These are phyloP conservation scores for Corella eumyota DNA, from an alignment of 23 tunicate genomes.

Conservation along the genomic window DNA sequence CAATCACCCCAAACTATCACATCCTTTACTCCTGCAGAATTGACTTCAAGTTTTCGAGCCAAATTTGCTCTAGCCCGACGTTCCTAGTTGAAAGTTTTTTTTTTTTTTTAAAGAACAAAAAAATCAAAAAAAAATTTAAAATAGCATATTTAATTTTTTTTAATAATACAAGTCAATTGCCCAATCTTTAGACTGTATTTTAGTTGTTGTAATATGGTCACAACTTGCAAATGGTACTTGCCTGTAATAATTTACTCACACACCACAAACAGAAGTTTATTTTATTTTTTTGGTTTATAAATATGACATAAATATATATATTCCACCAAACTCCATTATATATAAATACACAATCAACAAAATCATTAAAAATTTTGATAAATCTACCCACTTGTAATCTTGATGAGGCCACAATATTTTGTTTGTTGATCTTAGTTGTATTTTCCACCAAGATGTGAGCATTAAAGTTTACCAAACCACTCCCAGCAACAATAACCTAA, in stretches of 20 bases:
- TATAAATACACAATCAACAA: no score
- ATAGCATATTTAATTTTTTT: background rate
- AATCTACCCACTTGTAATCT: constrained; percentile 43
- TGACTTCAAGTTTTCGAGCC: constrained; percentile 44
- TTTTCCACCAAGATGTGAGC: constrained; percentile 40
- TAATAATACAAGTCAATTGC: no score
- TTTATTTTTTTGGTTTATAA: no score
- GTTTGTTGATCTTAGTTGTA: constrained; percentile 39
- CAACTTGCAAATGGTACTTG: no score
- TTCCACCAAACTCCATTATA: no score
- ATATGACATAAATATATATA: no score
- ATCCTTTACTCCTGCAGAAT: constrained; percentile 46
- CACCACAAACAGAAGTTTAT: no score
- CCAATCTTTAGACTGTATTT: no score
- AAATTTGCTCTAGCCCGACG: constrained; percentile 55
- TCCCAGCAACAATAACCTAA: constrained; percentile 70
- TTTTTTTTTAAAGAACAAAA: background rate
- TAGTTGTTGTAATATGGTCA: no score
- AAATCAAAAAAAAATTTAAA: background rate
- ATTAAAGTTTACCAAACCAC: constrained; percentile 65
- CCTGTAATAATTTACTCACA: no score
- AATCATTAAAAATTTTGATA: no score
- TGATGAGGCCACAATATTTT: constrained; percentile 71
- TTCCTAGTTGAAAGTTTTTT: constrained; percentile 27
- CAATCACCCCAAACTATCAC: constrained; percentile 74